Evolutionary conservation across 35 echinoderm and acorn worm genomes (phyloP).

Genomic region (Ophioderma brevispina): DNA sequence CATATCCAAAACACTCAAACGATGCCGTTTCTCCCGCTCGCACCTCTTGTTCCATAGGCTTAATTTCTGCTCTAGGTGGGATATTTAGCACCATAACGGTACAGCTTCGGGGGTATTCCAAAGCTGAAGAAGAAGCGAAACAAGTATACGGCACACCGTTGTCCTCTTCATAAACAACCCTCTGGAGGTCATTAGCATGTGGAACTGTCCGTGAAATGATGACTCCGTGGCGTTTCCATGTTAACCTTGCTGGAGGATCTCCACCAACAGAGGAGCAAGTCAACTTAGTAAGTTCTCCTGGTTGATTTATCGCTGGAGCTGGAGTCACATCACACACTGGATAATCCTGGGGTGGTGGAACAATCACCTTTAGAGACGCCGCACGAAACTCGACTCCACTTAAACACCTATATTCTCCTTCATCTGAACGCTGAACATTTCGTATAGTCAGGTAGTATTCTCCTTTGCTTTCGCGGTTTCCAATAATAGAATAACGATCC

Average conservation of each 20-base stretch:
- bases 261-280: conserved; percentile 51
- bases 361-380: conserved; percentile 25
- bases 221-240: conserved; percentile 40
- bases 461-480: conserved; percentile 28
- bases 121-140: conserved; percentile 13
- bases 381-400: conserved; percentile 27
- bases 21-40: conserved; percentile 30
- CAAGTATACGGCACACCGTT: conserved; percentile 60
- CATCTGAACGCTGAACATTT: conserved; percentile 22
- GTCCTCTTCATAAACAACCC: conserved; percentile 22
- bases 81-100: conserved; percentile 31
- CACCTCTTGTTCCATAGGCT: not conserved
- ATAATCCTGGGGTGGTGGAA: conserved; percentile 33
- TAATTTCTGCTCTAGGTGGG: conserved; percentile 15
- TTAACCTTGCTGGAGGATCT: conserved; percentile 39
- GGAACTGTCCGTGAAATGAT: not conserved
- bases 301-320: not conserved
- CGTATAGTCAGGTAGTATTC: conserved; percentile 57
- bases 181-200: conserved; percentile 26
- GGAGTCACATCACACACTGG: conserved; percentile 40
- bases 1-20: conserved; percentile 33
- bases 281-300: not conserved
- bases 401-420: conserved; percentile 60
- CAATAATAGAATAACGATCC: conserved; percentile 43
- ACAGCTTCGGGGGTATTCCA: conserved; percentile 42